Conservation (phyloP, 2,888 invertebrate genomes). For the Dolichopus griseipennis region DNA sequence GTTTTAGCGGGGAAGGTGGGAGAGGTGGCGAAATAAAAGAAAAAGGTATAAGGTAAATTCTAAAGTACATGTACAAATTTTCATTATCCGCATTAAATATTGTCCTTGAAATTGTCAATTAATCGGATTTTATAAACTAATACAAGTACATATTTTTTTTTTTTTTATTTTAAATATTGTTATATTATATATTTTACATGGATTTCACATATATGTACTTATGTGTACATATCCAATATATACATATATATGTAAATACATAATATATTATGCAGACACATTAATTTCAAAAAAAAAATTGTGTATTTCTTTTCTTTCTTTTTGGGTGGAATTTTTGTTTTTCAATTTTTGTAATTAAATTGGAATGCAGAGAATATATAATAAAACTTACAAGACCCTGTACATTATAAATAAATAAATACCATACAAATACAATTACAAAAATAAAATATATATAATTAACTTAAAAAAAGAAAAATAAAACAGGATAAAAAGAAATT, state of each 20-base stretch:
- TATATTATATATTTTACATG: neutral
- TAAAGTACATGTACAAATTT: neutral
- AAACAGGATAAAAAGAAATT: too few species aligned
- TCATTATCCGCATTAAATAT: neutral
- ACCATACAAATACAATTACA: too few species aligned
- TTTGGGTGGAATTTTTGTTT: neutral
- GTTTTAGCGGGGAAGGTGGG: too few species aligned
- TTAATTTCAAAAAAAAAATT: neutral
- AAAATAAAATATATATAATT: too few species aligned
- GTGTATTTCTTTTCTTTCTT: neutral
- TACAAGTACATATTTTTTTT: too few species aligned
- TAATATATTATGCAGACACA: neutral
- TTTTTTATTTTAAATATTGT: neutral
- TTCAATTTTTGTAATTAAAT: neutral
- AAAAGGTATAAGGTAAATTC: too few species aligned
- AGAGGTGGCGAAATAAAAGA: too few species aligned
- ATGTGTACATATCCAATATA: neutral
- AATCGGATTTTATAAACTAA: neutral
- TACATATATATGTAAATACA: neutral
- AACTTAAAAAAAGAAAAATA: too few species aligned
- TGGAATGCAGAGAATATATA: neutral
- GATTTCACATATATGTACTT: too few species aligned
- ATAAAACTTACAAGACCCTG: too few species aligned
- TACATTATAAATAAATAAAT: too few species aligned
- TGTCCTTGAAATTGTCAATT: conserved; percentile 6